Conservation (phyloP, 35 echinoderm and acorn worm species). For the Ophioderma brevispina region DNA sequence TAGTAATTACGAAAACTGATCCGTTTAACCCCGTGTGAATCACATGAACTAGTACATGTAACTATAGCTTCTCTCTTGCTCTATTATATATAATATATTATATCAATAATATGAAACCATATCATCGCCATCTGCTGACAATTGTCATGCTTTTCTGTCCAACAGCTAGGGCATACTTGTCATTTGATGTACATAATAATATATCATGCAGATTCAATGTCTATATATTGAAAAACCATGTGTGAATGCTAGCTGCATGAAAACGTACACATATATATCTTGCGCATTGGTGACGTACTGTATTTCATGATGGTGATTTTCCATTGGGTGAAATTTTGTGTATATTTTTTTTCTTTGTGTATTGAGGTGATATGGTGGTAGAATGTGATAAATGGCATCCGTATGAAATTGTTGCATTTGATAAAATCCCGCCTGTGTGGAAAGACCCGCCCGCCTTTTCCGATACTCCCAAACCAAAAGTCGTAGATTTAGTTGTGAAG, state of each 20-base stretch:
- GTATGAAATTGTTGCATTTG: no score
- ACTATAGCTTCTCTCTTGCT: neutral
- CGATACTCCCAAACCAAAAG: no score
- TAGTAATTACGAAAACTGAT: neutral
- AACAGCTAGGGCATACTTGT: neutral
- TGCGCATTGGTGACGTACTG: no score
- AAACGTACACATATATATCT: no score
- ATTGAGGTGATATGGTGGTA: no score
- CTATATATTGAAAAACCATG: neutral
- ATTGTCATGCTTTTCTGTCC: neutral
- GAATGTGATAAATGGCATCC: no score
- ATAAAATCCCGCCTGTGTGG: no score
- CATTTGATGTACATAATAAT: neutral
- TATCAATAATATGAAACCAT: neutral
- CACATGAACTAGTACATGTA: constrained; percentile 1
- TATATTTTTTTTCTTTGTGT: no score
- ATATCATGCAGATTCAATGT: neutral
- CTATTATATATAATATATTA: neutral
- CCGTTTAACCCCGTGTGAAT: constrained; percentile 3
- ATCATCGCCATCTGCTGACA: neutral
- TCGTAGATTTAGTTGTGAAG: no score
- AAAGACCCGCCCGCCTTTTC: no score
- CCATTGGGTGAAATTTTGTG: no score
- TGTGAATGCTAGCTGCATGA: constrained; percentile 5
- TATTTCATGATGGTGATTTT: no score